Percentiles rank a stretch among this genome's conserved stretches.
These are phyloP conservation scores for Dryadula phaetusa DNA, from an alignment of 2,888 invertebrate species.

Conservation along the genomic window DNA sequence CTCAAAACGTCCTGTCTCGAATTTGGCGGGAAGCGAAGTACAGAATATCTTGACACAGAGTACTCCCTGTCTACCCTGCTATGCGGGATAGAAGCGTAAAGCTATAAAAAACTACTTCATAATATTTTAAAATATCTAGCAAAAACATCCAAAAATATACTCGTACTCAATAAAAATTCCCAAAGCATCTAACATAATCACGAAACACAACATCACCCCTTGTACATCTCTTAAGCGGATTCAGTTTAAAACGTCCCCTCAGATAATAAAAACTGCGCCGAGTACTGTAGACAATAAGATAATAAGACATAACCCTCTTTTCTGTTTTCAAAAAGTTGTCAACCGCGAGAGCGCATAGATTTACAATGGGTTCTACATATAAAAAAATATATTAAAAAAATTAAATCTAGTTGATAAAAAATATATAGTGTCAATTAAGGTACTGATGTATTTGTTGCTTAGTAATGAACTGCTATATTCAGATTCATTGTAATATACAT, in stretches of 20 bases:
- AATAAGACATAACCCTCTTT: conserved; percentile 54
- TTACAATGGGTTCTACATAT: conserved; percentile 23
- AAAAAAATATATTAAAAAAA: background rate
- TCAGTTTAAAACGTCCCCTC: conserved; percentile 76
- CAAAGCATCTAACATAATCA: conserved; percentile 32
- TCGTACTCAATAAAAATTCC: conserved; percentile 20
- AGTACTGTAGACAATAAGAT: conserved; percentile 77
- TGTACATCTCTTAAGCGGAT: conserved; percentile 69
- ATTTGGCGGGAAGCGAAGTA: no score
- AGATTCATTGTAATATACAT: no score
- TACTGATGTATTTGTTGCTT: no score
- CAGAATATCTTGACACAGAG: no score
- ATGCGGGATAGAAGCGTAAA: no score
- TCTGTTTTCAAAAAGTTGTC: conserved; percentile 25
- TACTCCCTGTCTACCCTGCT: no score
- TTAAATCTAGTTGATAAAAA: no score
- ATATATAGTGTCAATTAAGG: no score
- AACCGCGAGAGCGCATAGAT: conserved; percentile 13
- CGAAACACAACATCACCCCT: conserved; percentile 49
- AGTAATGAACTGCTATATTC: no score
- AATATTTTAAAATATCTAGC: background rate
- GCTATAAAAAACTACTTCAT: no score
- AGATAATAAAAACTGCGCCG: conserved; percentile 81
- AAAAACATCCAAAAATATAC: background rate
- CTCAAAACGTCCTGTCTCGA: no score